Evolutionary conservation across 2,797 vertebrate genomes (phyloP), one percentile per base, ranked within the genome.

Genomic region (Xyrichtys novacula): DNA sequence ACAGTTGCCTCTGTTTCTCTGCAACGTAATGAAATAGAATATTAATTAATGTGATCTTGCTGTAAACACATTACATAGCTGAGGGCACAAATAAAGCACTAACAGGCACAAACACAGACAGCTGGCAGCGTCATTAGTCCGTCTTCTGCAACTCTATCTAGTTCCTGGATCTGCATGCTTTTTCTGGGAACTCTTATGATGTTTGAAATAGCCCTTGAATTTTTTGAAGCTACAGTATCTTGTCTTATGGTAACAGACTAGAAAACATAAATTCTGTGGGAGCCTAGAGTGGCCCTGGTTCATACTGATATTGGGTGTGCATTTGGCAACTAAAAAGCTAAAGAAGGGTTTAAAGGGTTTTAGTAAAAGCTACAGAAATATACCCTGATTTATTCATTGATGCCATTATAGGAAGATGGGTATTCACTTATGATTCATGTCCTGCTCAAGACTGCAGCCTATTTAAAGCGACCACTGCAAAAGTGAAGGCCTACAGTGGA

Each of bases 191-290:
- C 22, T 25, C 53, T 40, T 39, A 5, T 19, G 28, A 59, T 44
- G 55, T 26, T 16, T 20, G 31, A 40, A 43, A 43, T 28, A 7
- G 12, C 22, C 7, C 22, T 63, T 8, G 39, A 60, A 14, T n/a
- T 72, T n/a, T 72, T 64, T 78, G 68, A 72, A 56, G 55, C 32
- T n/a, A n/a, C 60, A 47, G 71, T 38, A 83, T 71, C 60, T 58
- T n/a, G 20, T 49, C 29, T 46, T 43, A 14, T 57, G 54, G 54
- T 66, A 12, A n/a, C 53, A 39, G 40, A 40, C 20, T 6, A 36
- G 22, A 14, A 54, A 28, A 38, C 23, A 9, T 40, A 36, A 3
- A 52, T 29, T 8, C 1, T 4, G 32, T 22, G 42, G 15, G 42
- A 29, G 2, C 2, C 4, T 19, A 26, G 32, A 64, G 7, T 31